Evolutionary conservation across 35 echinoderm and acorn worm genomes (phyloP).

Genomic region (Antedon bifida): DNA sequence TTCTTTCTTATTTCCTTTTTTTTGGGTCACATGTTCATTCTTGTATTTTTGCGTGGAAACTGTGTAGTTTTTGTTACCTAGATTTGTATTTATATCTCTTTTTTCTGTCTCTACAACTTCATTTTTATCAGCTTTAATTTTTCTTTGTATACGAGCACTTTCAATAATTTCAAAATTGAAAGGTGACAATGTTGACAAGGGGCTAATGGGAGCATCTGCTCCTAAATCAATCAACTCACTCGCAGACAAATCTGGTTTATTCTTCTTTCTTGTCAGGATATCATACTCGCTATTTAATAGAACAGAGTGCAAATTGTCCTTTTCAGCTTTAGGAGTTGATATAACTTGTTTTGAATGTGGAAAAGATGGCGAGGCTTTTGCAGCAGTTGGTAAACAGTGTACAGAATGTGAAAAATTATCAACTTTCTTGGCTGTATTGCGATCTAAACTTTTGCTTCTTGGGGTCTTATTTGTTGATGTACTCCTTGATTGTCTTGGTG

Average conservation of each 20-base stretch:
- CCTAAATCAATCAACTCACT: constrained; percentile 8
- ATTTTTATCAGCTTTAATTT: not conserved
- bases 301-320: not conserved
- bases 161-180: constrained; percentile 12
- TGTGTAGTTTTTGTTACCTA: not conserved
- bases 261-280: not conserved
- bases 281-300: not conserved
- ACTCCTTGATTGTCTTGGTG: not conserved
- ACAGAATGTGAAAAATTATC: not conserved
- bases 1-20: not conserved
- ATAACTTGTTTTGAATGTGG: not conserved
- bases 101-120: not conserved
- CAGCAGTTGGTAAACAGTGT: not conserved
- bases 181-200: constrained; percentile 5
- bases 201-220: not conserved
- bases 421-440: not conserved
- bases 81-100: not conserved
- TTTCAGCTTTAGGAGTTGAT: not conserved
- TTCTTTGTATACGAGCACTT: not conserved
- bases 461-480: not conserved
- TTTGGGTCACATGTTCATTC: not conserved
- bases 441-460: not conserved
- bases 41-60: not conserved
- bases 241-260: not conserved
- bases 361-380: not conserved